Evolutionary conservation across 2,888 invertebrate genomes (phyloP), one percentile per base, ranked within the genome.

Genomic region (Oxycera nigricornis): DNA sequence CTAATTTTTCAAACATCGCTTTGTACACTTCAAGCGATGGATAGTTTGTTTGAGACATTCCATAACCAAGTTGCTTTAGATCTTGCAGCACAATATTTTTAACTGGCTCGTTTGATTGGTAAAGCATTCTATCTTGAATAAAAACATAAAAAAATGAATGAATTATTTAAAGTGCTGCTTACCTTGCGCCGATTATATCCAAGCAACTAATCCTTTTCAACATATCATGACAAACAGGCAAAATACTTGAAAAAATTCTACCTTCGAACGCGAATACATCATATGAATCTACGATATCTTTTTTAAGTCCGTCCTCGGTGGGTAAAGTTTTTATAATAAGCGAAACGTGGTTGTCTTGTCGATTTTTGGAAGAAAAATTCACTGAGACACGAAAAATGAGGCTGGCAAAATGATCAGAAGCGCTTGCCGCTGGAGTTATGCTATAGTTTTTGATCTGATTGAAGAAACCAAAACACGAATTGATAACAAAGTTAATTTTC

Each of bases 191-290:
- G 26, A 70, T 2, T 14, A 70, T 28, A 52, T 52, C 70, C 9
- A 3, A 3, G 17, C 17, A 17, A 3, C 35, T 22, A 55, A 31
- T 24, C 20, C 1, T 35, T 31, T 24, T 30, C 11, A 70, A 31
- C 52, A 70, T 70, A 20, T 30, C 20, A n/a, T 52, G 52, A 14
- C 70, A 52, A 7, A 52, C 30, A 31, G 70, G 70, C 2, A 70
- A 20, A 0, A 70, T 35, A 24, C 55, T 70, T 20, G 70, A 52
- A 26, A 52, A 70, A 17, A 70, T 22, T 2, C 2, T 9, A 7
- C 52, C 30, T 70, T 70, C 70, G 9, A 20, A 52, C 11, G 11
- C 70, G 22, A 70, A 70, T 3, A 70, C 14, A 70, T 70, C 70
- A 41, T 31, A 35, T 6, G 30, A 52, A 2, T 31, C 35, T 2